Conservation (phyloP, 2,888 invertebrate species). For the Heteromyza rotundicornis region DNA sequence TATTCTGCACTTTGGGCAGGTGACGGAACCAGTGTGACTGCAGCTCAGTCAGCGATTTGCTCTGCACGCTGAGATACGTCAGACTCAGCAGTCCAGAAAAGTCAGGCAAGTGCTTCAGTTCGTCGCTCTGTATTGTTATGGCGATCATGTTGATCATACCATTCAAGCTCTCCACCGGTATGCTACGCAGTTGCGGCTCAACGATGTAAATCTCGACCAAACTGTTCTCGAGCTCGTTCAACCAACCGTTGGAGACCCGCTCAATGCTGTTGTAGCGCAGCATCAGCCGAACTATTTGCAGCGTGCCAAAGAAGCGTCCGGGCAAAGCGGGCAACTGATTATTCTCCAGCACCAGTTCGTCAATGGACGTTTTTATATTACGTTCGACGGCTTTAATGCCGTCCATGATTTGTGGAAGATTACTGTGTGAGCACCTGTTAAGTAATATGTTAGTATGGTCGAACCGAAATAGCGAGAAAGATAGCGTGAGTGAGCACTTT, state of each 20-base stretch:
- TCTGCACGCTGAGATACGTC: conserved; percentile 77
- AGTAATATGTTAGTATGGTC: neutral
- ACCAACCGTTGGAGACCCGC: conserved; percentile 80
- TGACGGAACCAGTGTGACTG: conserved; percentile 74
- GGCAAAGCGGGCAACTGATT: conserved; percentile 86
- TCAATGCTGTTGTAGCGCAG: conserved; percentile 83
- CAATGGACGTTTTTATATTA: conserved; percentile 74
- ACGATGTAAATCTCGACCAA: conserved; percentile 85
- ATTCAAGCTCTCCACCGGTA: conserved; percentile 79
- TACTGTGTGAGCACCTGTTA: conserved; percentile 89
- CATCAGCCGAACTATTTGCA: conserved; percentile 81
- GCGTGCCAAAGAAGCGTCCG: conserved; percentile 77
- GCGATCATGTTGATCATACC: conserved; percentile 80
- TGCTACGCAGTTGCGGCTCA: conserved; percentile 78
- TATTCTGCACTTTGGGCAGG: conserved; percentile 74
- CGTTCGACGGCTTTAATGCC: conserved; percentile 73
- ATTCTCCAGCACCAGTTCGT: conserved; percentile 86
- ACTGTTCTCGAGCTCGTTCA: conserved; percentile 77
- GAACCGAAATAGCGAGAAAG: neutral
- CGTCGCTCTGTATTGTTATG: conserved; percentile 79
- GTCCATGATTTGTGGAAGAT: conserved; percentile 76
- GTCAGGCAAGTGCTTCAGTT: conserved; percentile 76
- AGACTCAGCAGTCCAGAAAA: conserved; percentile 75
- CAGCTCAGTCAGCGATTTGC: conserved; percentile 70
- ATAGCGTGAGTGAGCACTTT: conserved; percentile 34